Evolutionary conservation across 1,140 invertebrate genomes (phyloP), one percentile per base, ranked within the genome.

Genomic region (Drosophila insularis): DNA sequence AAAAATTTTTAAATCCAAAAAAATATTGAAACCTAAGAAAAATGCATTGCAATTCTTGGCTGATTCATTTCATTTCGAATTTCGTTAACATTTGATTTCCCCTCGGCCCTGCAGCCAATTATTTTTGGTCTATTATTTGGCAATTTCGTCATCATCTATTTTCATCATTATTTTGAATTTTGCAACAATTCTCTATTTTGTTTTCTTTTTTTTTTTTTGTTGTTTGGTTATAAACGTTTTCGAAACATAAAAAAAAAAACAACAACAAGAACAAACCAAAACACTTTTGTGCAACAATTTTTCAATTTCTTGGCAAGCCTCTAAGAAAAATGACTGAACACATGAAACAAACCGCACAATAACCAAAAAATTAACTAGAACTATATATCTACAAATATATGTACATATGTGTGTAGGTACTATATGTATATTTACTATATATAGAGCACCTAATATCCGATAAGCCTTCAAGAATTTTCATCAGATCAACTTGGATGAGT

Each of bases 401-500:
- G 6, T 27, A 27, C 19, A 19, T 50, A 50, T 46, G 6, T 19
- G 2, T 8, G 1, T 46, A 17, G 8, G 17, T 50, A 50, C 8
- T 37, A 55, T 14, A 27, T 17, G 40, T 8, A 23, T 55, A 65
- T 13, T n/a, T 31, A 64, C 32, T 19, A 54, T 13, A 54, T 53
- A n/a, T 59, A 39, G 39, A 23, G 11, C 32, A 21, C 43, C 43
- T 59, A 59, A 69, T 62, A 68, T 50, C 55, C 55, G 82, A 73
- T 86, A 73, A 87, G 68, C 54, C 59, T 37, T 59, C 13, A 68
- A 67, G 54, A 75, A 65, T 77, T 67, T 74, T 50, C 63, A 54
- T 37, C 82, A 86, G 43, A 50, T 50, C 87, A 87, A 87, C 73
- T 86, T 64, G 77, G 84, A 67, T 66, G 64, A 35, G 37, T 78